Evolutionary conservation across 2,113 vertebrate genomes (phyloP), one percentile per base, ranked within the genome.

Genomic region (Chaenocephalus aceratus): DNA sequence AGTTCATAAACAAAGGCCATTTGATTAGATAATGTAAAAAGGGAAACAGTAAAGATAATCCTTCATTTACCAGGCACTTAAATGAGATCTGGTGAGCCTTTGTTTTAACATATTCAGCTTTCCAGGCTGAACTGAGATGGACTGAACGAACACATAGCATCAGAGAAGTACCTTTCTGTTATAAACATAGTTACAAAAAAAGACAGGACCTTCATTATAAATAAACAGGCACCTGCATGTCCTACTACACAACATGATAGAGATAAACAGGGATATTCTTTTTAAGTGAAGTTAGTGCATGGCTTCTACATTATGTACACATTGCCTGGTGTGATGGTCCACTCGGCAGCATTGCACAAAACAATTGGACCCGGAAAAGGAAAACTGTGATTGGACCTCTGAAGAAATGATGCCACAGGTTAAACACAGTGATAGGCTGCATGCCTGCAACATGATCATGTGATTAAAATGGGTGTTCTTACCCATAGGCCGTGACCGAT

Each of bases 11-110:
- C 88, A 94, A 88, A 95, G 89, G 85, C 92, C 86, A 80, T 92
- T 89, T 87, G 84, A 93, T 94, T 93, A 93, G 87, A 94, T 91
- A 92, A 79, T 75, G 73, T 86, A 93, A 90, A 85, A 92, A 81
- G 89, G 91, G 94, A 91, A 88, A 93, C 45, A 54, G 82, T 83
- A 85, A 83, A 72, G 64, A 89, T 83, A 91, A 96, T 97, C 97
- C 97, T 98, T 98, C 97, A 97, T 97, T 96, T 94, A 94, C 94
- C 95, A 98, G 98, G 98, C 97, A 98, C 98, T 98, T 97, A 88
- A 30, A 88, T 44, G 77, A 92, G 73, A 84, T 84, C 72, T 81
- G 82, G 80, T 83, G 84, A 94, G 87, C 83, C 75, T 82, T 79
- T 77, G 72, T 83, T 80, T 86, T 66, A 77, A 66, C 83, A 57